A percentile compares a stretch with the other conserved stretches of the same genome.
phyloP scores from a whole-genome alignment of 2,797 vertebrate species.

The Aeoliscus strigatus region DNA sequence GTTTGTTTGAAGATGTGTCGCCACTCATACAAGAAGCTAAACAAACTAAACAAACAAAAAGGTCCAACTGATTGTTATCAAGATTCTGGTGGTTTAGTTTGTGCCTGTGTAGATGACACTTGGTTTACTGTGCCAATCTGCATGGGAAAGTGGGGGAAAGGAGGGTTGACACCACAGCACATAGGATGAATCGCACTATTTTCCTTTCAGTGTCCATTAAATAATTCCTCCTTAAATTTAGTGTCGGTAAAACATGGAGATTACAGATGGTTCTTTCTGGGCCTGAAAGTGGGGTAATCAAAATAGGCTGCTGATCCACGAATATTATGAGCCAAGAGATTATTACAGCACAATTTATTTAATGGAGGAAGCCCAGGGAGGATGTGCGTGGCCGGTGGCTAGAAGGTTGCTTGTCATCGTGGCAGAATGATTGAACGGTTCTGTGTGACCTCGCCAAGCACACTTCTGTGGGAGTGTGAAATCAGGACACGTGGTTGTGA shows the following conservation, averaged over 20 bases:
- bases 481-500: slow-evolving; percentile 38
- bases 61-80: background rate
- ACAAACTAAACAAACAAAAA: slow-evolving; percentile 1
- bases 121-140: slow-evolving; percentile 23
- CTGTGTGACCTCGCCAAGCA: slow-evolving; percentile 54
- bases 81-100: background rate
- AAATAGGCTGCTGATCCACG: slow-evolving; percentile 70
- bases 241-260: slow-evolving; percentile 70
- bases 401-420: slow-evolving; percentile 56
- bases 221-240: slow-evolving; percentile 67
- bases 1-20: too few species aligned
- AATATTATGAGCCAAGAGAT: slow-evolving; percentile 77
- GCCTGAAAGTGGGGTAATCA: slow-evolving; percentile 77
- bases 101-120: background rate
- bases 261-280: slow-evolving; percentile 66
- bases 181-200: slow-evolving; percentile 44
- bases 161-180: slow-evolving; percentile 20
- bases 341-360: slow-evolving; percentile 82
- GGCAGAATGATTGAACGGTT: slow-evolving; percentile 65
- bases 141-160: slow-evolving; percentile 9
- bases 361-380: slow-evolving; percentile 74
- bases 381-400: slow-evolving; percentile 49
- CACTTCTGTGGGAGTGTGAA: slow-evolving; percentile 52
- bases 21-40: too few species aligned
- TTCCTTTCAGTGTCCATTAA: slow-evolving; percentile 48